phyloP scores from a whole-genome alignment of 2,113 vertebrate species.

The Chaetorhynchus papuensis region DNA sequence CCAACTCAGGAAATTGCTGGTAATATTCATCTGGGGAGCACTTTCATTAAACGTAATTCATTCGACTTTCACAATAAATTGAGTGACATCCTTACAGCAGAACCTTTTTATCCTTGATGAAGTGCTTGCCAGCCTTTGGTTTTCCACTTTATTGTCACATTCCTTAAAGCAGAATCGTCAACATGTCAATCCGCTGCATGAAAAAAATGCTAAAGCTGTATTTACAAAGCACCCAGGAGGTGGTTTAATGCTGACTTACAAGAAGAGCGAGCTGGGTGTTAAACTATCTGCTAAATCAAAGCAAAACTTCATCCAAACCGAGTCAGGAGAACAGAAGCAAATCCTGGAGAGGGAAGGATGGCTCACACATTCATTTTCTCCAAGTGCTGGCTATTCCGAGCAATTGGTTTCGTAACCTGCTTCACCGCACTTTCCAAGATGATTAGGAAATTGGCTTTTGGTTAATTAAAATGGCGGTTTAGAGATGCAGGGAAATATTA shows the following conservation, averaged over 20 bases:
- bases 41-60: constrained; percentile 87
- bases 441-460: constrained; percentile 9
- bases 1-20: constrained; percentile 81
- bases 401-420: constrained; percentile 19
- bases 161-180: constrained; percentile 78
- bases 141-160: constrained; percentile 78
- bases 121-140: constrained; percentile 79
- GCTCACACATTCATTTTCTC: background rate
- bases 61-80: constrained; percentile 87
- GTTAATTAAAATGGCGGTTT: constrained; percentile 55
- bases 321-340: background rate
- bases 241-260: constrained; percentile 68
- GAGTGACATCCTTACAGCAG: constrained; percentile 82
- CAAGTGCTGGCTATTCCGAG: background rate
- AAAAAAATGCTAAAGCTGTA: constrained; percentile 69
- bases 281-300: constrained; percentile 71
- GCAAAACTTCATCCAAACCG: constrained; percentile 16
- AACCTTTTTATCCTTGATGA: constrained; percentile 85
- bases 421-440: constrained; percentile 14
- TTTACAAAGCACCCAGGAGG: constrained; percentile 73
- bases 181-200: constrained; percentile 73
- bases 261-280: constrained; percentile 34
- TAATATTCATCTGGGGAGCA: constrained; percentile 86
- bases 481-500: background rate
- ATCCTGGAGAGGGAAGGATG: background rate